These are phyloP conservation scores for Platyrinchus mystaceus DNA, from an alignment of 2,797 vertebrate genomes.

Conservation along the genomic window DNA sequence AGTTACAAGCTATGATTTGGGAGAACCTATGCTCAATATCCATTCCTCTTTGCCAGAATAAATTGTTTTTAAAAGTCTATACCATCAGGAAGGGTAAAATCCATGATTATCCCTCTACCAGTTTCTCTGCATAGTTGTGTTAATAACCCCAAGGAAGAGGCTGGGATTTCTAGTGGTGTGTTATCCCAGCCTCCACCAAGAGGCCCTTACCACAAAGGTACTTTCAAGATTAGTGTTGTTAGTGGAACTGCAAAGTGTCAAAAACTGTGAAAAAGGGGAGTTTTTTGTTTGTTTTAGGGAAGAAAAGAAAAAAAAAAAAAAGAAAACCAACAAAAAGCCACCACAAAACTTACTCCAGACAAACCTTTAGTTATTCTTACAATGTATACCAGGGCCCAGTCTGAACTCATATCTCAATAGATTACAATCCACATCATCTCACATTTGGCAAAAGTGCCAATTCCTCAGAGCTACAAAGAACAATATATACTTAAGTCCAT, in stretches of 20 bases:
- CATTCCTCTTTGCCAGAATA: neutral
- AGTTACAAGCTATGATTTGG: neutral
- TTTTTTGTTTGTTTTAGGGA: neutral
- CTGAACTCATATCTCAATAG: constrained; percentile 39
- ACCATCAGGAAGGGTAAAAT: neutral
- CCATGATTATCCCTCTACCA: neutral
- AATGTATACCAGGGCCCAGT: neutral
- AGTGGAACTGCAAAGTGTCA: neutral
- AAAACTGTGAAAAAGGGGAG: neutral
- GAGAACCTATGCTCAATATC: neutral
- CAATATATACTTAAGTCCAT: constrained; percentile 52
- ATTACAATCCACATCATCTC: constrained; percentile 37
- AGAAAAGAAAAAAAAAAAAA: neutral
- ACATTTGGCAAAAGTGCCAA: constrained; percentile 42
- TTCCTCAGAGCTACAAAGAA: constrained; percentile 57
- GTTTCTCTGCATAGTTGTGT: neutral
- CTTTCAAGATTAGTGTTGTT: neutral
- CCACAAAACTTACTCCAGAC: neutral
- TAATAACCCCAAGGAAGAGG: neutral
- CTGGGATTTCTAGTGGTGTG: neutral
- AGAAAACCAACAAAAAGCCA: neutral
- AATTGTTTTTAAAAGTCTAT: neutral
- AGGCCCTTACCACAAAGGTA: neutral
- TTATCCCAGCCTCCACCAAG: neutral
- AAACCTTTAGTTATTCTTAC: constrained; percentile 42